Percentiles rank a stretch among this genome's conserved stretches.
Conservation (phyloP, 2,888 invertebrate species). For the Theodoxus fluviatilis region DNA sequence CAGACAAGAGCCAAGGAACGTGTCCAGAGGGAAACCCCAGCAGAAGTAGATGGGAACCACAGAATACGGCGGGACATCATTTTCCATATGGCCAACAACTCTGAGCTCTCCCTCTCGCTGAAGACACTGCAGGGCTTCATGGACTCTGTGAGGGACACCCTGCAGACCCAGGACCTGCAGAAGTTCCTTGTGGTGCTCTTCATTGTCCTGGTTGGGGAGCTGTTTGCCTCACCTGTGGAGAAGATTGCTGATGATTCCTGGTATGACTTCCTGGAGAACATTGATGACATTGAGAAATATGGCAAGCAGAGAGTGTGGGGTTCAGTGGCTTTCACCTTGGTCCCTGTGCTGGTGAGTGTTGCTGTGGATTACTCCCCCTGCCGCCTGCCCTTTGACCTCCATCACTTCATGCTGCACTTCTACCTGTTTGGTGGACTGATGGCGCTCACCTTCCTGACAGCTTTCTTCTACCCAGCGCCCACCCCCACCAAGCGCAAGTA, state of each 20-base stretch:
- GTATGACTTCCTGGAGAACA: constrained; percentile 60
- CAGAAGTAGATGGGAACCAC: too few species aligned
- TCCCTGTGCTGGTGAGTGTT: constrained; percentile 50
- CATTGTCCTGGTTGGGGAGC: constrained; percentile 52
- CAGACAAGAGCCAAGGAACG: too few species aligned
- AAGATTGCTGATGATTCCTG: constrained; percentile 61
- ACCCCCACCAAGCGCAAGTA: constrained; percentile 45
- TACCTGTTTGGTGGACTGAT: constrained; percentile 54
- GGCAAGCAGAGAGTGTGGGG: constrained; percentile 58
- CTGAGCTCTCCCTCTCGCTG: background rate
- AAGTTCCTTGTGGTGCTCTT: constrained; percentile 51
- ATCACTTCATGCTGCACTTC: constrained; percentile 58
- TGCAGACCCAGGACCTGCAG: constrained; percentile 31
- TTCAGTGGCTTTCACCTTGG: constrained; percentile 51
- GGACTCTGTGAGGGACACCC: background rate
- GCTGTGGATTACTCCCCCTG: constrained; percentile 57
- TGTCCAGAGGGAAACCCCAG: too few species aligned
- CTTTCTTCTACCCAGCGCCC: constrained; percentile 56
- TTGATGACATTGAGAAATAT: constrained; percentile 60
- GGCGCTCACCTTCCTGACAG: constrained; percentile 44
- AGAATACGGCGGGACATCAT: too few species aligned
- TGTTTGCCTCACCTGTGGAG: constrained; percentile 52
- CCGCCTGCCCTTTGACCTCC: constrained; percentile 47
- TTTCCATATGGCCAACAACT: too few species aligned
- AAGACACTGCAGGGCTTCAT: background rate